Evolutionary conservation across 92 coral and sea anemone species (phyloP).

Genomic region (Chrysogorgia sp.): DNA sequence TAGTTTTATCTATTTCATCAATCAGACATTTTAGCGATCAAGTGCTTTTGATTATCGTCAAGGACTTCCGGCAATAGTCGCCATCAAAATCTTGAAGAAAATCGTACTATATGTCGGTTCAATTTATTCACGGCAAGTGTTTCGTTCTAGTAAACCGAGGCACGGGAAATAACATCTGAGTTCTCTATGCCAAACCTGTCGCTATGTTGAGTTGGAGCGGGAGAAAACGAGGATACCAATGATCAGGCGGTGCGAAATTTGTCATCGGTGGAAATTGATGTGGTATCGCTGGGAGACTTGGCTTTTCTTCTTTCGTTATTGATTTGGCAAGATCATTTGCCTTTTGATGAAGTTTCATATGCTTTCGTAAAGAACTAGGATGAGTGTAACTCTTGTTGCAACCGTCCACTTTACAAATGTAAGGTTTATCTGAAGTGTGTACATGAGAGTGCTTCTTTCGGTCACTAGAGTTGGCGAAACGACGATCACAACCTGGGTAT

Average conservation of each 20-base stretch:
- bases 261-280: conserved; percentile 77
- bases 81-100: neutral
- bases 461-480: conserved; percentile 99
- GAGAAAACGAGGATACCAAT: conserved; percentile 88
- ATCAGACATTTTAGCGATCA: conserved; percentile 42
- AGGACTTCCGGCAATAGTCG: conserved; percentile 32
- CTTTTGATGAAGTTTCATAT: conserved; percentile 96
- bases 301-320: conserved; percentile 74
- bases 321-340: conserved; percentile 84
- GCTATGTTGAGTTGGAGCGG: conserved; percentile 80
- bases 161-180: conserved; percentile 17
- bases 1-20: conserved; percentile 23
- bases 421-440: conserved; percentile 98
- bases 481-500: conserved; percentile 98
- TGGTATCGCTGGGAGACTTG: conserved; percentile 65
- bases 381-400: conserved; percentile 99
- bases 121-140: neutral
- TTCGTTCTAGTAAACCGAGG: conserved; percentile 22
- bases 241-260: conserved; percentile 89
- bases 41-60: conserved; percentile 25
- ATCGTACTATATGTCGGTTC: conserved; percentile 3
- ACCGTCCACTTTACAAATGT: conserved; percentile 98
- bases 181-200: conserved; percentile 52
- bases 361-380: conserved; percentile 95
- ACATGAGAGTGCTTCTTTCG: conserved; percentile 99